These are phyloP conservation scores for Choloepus hoffmanni DNA, from an alignment of 2,113 vertebrate genomes.

Conservation along the genomic window DNA sequence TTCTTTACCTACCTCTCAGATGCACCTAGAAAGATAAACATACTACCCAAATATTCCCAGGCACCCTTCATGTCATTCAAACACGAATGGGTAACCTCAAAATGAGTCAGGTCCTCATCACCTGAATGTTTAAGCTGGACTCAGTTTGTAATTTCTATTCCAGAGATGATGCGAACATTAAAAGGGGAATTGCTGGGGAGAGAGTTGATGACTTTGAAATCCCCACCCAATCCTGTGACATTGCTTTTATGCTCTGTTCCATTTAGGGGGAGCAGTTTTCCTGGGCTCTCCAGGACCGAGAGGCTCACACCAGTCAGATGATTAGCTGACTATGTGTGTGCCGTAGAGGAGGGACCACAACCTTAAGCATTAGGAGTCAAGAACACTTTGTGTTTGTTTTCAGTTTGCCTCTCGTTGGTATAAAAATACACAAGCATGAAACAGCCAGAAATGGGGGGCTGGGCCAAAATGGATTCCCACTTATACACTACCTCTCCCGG, in stretches of 20 bases:
- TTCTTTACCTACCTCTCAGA: background rate
- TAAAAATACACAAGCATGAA: background rate
- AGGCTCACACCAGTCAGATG: too few species aligned
- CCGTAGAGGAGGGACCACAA: background rate
- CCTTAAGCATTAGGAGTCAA: background rate
- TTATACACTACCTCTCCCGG: too few species aligned
- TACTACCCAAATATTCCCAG: background rate
- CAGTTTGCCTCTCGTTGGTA: background rate
- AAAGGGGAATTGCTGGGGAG: background rate
- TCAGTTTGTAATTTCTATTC: background rate
- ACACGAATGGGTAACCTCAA: background rate
- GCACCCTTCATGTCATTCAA: background rate
- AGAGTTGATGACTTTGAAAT: background rate
- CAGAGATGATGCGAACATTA: background rate
- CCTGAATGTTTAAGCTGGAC: too few species aligned
- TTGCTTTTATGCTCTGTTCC: background rate
- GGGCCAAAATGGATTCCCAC: background rate
- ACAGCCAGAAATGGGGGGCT: background rate
- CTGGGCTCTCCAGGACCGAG: background rate
- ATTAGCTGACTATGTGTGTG: rapidly evolving
- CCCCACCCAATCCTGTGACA: background rate
- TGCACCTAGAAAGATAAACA: background rate
- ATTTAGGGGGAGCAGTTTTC: background rate
- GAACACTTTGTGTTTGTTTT: background rate
- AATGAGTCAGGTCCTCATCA: background rate